Evolutionary conservation across 2,888 invertebrate species (phyloP), one percentile per base, ranked within the genome.

Genomic region (Eupithecia inturbata): DNA sequence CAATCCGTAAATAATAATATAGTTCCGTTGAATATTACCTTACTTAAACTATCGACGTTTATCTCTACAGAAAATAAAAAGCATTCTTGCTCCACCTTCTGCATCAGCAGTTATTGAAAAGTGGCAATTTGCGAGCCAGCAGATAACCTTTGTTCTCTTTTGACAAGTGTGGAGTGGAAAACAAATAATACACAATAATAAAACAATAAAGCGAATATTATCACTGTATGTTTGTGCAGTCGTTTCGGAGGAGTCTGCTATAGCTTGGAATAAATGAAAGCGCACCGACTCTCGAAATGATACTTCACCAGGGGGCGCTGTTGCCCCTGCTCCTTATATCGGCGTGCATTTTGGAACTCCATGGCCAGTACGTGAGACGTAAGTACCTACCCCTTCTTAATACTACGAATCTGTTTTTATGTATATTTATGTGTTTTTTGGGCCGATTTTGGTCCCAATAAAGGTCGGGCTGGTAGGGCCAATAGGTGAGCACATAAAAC

Each of bases 291-390:
- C 78, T 78, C 82, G 88, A 81, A 81, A 92, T 92, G 92, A 87
- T 77, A 81, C 82, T 81, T 81, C 79, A 84, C 77, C 87, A 80
- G 80, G 86, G 89, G 89, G 86, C 87, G 73, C 80, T 82, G 72
- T 72, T 86, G 85, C 86, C 87, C 86, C 84, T 92, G 67, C 81
- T 90, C 9, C 78, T 90, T 71, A 22, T 68, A 71, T 79, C 81
- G 53, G 74, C 80, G n/a, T 76, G 82, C 64, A 66, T 85, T 41
- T 71, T 79, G 53, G 78, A 83, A 64, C 84, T 84, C 22, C 83
- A 83, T 53, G 83, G 87, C 12, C 90, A 92, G 69, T 80, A 78
- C 78, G 77, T 88, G 76, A 81, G 73, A 79, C 89, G 92, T 92
- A 85, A 92, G 92, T 92, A 91, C n/a, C 9, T 2, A 6, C 31